phyloP scores from a whole-genome alignment of 2,888 invertebrate species.

The Heliconius hortense region DNA sequence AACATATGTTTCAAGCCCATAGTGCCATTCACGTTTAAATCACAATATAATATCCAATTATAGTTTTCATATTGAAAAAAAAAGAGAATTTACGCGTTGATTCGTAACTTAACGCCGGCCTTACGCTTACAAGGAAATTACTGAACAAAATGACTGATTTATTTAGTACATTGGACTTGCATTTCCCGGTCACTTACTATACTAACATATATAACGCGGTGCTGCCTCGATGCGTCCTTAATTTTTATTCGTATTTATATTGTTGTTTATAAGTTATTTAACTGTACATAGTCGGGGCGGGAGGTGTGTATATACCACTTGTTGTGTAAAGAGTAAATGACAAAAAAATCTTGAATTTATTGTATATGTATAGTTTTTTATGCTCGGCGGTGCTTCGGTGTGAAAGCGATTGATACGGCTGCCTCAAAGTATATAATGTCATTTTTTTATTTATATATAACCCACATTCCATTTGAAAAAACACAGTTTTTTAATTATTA shows the following conservation, averaged over 20 bases:
- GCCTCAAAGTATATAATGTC: not conserved
- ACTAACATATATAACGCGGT: conserved; percentile 28
- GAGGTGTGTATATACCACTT: conserved; percentile 71
- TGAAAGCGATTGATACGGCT: conserved; percentile 33
- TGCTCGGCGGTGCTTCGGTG: conserved; percentile 39
- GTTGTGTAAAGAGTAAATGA: conserved; percentile 73
- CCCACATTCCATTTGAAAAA: conserved; percentile 24
- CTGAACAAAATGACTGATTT: conserved; percentile 22
- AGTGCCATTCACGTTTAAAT: conserved; percentile 57
- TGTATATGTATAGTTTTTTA: conserved; percentile 38
- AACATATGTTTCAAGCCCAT: conserved; percentile 76
- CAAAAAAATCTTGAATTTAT: conserved; percentile 53
- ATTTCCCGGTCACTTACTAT: conserved; percentile 24
- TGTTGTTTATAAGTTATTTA: conserved; percentile 77
- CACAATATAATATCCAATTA: not conserved
- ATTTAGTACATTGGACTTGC: conserved; percentile 15
- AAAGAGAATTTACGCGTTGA: conserved; percentile 5
- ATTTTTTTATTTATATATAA: not conserved
- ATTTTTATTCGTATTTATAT: conserved; percentile 74
- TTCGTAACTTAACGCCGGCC: conserved; percentile 1
- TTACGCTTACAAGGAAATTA: not conserved
- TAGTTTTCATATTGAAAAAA: conserved; percentile 11
- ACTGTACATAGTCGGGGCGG: conserved; percentile 71
- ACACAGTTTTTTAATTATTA: conserved; percentile 7
- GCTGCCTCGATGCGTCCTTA: conserved; percentile 60